These are phyloP conservation scores for Tuberolachnus salignus DNA, from an alignment of 2,888 invertebrate species.

Conservation along the genomic window DNA sequence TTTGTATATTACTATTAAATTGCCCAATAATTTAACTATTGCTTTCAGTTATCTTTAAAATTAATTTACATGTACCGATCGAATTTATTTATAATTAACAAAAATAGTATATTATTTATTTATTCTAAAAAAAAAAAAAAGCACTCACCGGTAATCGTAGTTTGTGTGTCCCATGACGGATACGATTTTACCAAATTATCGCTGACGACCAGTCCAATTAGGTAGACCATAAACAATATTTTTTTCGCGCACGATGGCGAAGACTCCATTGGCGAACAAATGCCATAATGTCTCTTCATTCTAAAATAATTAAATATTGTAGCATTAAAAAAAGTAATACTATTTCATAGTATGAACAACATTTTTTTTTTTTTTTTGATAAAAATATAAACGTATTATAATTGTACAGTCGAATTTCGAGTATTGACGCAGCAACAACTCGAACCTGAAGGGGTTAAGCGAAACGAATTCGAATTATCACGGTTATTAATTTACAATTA, in stretches of 20 bases:
- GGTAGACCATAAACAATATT: slow-evolving; percentile 20
- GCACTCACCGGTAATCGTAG: slow-evolving; percentile 16
- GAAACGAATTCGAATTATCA: too few relatives aligned
- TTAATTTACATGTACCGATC: background rate
- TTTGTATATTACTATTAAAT: too few relatives aligned
- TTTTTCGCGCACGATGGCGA: slow-evolving; percentile 13
- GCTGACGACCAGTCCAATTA: slow-evolving; percentile 29
- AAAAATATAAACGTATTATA: too few relatives aligned
- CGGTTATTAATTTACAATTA: too few relatives aligned
- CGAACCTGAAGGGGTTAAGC: too few relatives aligned
- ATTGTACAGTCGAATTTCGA: too few relatives aligned
- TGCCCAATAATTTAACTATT: too few relatives aligned
- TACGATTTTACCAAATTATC: slow-evolving; percentile 18
- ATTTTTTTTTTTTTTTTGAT: too few relatives aligned
- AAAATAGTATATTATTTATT: background rate
- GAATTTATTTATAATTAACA: too few relatives aligned
- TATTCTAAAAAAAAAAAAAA: background rate
- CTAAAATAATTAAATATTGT: slow-evolving; percentile 29
- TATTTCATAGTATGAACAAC: too few relatives aligned
- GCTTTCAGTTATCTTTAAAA: background rate
- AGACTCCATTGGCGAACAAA: slow-evolving; percentile 29
- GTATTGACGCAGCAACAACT: too few relatives aligned
- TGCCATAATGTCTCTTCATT: slow-evolving; percentile 54
- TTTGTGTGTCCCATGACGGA: slow-evolving; percentile 41
- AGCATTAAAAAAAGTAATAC: too few relatives aligned